Conservation (phyloP, 2,113 vertebrate species). For the Crocuta crocuta region DNA sequence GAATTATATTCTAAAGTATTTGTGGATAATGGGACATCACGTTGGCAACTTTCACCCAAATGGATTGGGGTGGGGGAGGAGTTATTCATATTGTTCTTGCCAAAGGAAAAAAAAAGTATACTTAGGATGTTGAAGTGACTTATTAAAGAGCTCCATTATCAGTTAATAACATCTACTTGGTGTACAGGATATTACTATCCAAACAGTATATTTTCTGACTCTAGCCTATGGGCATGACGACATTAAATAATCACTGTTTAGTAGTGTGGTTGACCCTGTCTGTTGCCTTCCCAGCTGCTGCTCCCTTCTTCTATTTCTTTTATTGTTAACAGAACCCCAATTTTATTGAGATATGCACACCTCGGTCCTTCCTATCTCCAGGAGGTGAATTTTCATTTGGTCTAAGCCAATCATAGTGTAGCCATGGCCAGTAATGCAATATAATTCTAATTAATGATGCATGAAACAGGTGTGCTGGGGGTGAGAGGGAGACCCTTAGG, state of each 20-base stretch:
- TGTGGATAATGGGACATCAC: neutral
- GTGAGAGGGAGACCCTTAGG: neutral
- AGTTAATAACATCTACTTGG: neutral
- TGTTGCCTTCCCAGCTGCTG: neutral
- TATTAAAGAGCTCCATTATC: neutral
- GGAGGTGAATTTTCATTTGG: constrained; percentile 3
- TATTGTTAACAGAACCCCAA: neutral
- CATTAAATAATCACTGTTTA: neutral
- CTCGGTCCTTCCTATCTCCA: neutral
- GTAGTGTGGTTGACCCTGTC: neutral
- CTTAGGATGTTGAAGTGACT: neutral
- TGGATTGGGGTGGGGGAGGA: neutral
- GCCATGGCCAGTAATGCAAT: neutral
- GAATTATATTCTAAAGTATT: neutral
- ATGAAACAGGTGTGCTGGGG: neutral
- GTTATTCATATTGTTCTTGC: constrained; percentile 7
- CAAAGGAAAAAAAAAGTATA: neutral
- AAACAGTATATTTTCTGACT: neutral
- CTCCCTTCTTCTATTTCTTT: neutral
- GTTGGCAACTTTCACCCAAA: neutral
- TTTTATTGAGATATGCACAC: neutral
- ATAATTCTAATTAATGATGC: neutral
- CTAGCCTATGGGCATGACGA: neutral
- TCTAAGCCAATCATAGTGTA: constrained; percentile 5
- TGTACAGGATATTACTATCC: neutral